phyloP scores from a whole-genome alignment of 2,797 vertebrate species.

The Artibeus jamaicensis region DNA sequence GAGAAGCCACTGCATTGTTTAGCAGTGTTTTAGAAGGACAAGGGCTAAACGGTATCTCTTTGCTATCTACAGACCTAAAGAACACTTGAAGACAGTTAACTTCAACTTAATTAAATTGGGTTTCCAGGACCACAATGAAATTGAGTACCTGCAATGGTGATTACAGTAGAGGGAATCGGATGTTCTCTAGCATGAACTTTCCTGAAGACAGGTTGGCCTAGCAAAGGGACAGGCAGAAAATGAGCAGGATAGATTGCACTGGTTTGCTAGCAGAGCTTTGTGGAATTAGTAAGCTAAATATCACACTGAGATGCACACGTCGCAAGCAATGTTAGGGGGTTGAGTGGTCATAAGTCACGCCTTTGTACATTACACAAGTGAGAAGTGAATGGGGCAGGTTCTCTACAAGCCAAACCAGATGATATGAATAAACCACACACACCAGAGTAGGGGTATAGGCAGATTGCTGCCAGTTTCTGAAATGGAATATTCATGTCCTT shows the following conservation, averaged over 20 bases:
- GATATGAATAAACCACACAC: background rate
- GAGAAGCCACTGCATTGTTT: background rate
- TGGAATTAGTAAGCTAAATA: conserved; percentile 73
- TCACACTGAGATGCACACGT: conserved; percentile 38
- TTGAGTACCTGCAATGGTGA: conserved; percentile 91
- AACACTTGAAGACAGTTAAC: background rate
- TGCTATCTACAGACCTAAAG: background rate
- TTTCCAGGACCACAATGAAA: conserved; percentile 38
- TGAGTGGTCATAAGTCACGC: background rate
- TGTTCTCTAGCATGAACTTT: conserved; percentile 94
- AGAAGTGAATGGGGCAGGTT: background rate
- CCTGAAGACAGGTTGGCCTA: conserved; percentile 93
- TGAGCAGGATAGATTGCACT: conserved; percentile 58
- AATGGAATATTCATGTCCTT: background rate
- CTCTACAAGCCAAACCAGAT: background rate
- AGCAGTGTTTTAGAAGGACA: background rate
- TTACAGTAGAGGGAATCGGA: conserved; percentile 84
- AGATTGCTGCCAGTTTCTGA: background rate
- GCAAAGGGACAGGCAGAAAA: conserved; percentile 79
- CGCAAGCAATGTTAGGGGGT: background rate
- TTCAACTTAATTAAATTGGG: conserved; percentile 25
- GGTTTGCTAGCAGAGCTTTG: background rate
- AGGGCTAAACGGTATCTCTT: background rate
- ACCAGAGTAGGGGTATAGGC: background rate
- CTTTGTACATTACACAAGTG: background rate